Base-by-base conservation (phyloP, 2,797 vertebrate genomes). In the Ataeniobius toweri region DNA sequence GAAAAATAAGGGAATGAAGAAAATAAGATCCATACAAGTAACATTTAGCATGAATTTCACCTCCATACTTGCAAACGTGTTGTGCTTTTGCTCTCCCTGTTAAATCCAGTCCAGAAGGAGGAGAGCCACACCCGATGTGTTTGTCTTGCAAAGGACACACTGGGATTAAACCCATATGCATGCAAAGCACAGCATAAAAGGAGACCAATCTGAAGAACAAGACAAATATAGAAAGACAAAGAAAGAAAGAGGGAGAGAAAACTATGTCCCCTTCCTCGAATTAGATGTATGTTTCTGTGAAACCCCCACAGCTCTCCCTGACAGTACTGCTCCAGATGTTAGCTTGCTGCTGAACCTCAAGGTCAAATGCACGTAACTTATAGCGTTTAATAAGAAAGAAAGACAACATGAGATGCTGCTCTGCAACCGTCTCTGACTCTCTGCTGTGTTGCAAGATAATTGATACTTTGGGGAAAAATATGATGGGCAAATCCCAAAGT, bases 271-370 rank as follows among this genome's bases (percentile, higher is more conserved):
- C 81, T 67, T 79, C 61, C 74, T 61, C 48, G 83, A 83, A 76
- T 41, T 78, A 86, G 90, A 91, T 93, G 91, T 91, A 92, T 87
- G 76, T 71, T 88, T 83, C 88, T 86, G 81, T 93, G 90, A 93
- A 92, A 86, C 86, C 88, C 74, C 80, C 82, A 67, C 55, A 77
- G 83, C 83, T 71, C 81, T 81, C 71, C 78, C 59, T 28, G n/a
- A 76, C 76, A 71, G 48, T 87, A 85, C 88, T 71, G 63, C 73
- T 82, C 80, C 85, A 80, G 72, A 71, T 76, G 75, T 89, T 80
- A 74, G 81, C 78, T 80, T 84, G 79, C 85, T 89, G 85, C 85
- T 74, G 76, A 80, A 72, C 88, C 88, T 92, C 92, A 95, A 94
- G 92, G 94, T 93, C 91, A 93, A 85, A 90, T 50, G 73, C 88